phyloP scores from a whole-genome alignment of 2,797 vertebrate genomes.

The Leuciscus waleckii region DNA sequence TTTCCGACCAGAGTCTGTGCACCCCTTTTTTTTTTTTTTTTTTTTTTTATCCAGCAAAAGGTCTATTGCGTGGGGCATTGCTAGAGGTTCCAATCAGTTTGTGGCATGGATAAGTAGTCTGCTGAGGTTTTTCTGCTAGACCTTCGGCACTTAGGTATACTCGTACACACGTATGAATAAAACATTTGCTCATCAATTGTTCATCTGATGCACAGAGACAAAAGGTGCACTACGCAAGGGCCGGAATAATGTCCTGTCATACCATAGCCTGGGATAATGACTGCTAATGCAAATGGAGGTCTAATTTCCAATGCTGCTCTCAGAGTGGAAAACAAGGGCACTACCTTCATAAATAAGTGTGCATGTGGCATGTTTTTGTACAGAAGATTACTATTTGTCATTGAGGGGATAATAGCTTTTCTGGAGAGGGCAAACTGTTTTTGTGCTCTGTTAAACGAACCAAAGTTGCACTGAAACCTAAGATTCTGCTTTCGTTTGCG shows the following conservation, averaged over 20 bases:
- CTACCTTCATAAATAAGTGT: conserved; percentile 65
- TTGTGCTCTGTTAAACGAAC: conserved; percentile 10
- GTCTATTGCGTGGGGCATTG: not conserved
- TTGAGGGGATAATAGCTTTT: conserved; percentile 67
- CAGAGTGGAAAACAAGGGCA: conserved; percentile 46
- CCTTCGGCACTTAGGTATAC: conserved; percentile 23
- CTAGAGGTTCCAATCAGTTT: conserved; percentile 24
- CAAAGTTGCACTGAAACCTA: not conserved
- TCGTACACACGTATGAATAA: conserved; percentile 57
- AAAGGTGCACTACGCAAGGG: conserved; percentile 47
- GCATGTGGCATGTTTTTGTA: conserved; percentile 64
- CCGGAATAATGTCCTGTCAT: conserved; percentile 57
- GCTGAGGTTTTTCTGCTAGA: conserved; percentile 42
- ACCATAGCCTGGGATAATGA: conserved; percentile 57
- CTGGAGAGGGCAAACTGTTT: conserved; percentile 45
- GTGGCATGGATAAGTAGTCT: conserved; percentile 25
- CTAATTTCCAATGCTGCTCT: conserved; percentile 61
- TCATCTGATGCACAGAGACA: conserved; percentile 58
- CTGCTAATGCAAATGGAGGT: conserved; percentile 63
- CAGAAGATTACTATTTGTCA: conserved; percentile 65
- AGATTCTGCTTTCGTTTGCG: not conserved
- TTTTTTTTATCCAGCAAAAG: not conserved
- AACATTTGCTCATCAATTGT: conserved; percentile 52
- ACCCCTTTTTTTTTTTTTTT: not conserved
- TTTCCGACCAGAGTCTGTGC: not conserved